Percentiles rank a stretch among this genome's conserved stretches.
Evolutionary conservation across 2,113 vertebrate genomes (phyloP).

Genomic region (Tapirus terrestris): DNA sequence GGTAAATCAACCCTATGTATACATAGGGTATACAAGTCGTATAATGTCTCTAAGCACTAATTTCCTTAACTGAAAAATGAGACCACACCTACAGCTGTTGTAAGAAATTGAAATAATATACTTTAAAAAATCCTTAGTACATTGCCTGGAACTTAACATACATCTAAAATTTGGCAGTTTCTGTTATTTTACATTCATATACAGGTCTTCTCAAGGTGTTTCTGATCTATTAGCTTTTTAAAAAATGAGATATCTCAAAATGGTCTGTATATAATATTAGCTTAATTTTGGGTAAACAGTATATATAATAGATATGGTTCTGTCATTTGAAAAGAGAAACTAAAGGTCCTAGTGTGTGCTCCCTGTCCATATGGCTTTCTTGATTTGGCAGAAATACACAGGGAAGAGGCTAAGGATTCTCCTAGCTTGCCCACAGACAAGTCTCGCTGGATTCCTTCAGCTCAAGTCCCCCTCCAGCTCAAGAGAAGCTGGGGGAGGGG

Average conservation of each 20-base stretch:
- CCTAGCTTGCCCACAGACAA: neutral
- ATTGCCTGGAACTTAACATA: neutral
- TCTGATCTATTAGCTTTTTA: neutral
- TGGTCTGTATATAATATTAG: neutral
- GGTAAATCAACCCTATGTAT: neutral
- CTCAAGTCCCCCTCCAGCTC: neutral
- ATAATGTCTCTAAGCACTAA: neutral
- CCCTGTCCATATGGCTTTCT: neutral
- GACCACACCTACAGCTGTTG: neutral
- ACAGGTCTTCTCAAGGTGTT: neutral
- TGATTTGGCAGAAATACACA: neutral
- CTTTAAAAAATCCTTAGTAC: neutral
- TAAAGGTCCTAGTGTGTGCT: neutral
- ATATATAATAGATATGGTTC: neutral
- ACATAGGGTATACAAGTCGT: neutral
- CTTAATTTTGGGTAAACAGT: slow-evolving; percentile 2
- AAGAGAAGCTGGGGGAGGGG: neutral
- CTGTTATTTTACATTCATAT: neutral
- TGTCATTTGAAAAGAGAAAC: neutral
- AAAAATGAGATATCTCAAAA: neutral
- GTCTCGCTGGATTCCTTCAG: neutral
- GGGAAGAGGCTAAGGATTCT: neutral
- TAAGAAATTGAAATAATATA: neutral
- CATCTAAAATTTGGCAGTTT: slow-evolving; percentile 15
- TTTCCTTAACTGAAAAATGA: slow-evolving; percentile 11